Base-by-base conservation (phyloP, 2,888 invertebrate species). In the Mesorhabditis sp. region DNA sequence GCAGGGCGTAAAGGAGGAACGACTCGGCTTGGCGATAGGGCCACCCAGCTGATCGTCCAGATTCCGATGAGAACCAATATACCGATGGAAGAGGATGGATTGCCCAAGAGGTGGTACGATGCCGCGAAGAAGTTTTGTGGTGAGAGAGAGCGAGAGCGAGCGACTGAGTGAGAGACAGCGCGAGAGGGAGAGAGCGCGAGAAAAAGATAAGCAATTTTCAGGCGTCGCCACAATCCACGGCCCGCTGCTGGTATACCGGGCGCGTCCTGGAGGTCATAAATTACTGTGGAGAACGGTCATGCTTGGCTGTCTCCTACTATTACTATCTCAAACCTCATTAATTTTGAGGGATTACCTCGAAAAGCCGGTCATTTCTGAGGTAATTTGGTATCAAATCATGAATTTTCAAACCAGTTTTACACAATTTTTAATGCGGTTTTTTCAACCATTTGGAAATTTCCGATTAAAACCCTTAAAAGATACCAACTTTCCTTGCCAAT, bases 101-200 rank as follows among this genome's bases (percentile, higher is more conserved):
- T 13, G 2, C 58, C 58, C 2, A 50, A 50, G 7, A 10, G n/a
- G 10, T 50, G 58, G 58, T 50, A 50, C n/a, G 58, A 50, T 10
- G 58, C 58, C 10, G 58, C 58, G 58, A 50, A 50, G 58, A 50
- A 50, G 58, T 50, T 50, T n/a, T 50, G 58, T n/a, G 58, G 58
- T 50, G n/a, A 50, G 58, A 28, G 28, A 28, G 28, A 28, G 28
- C 1, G 28, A 28, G 28, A 28, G 28, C 28, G 28, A 28, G n/a
- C n/a, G n/a, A n/a, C n/a, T n/a, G n/a, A n/a, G 28, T 28, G 28
- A 28, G 28, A 28, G 28, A 28, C 1, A 28, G 28, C 1, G 28
- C 1, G 28, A 28, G 28, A 28, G 28, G 2, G 28, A 28, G 28
- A 28, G 28, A 28, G 2, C 1, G 28, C 2, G 28, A 28, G 28